Evolutionary conservation across 2,888 invertebrate genomes (phyloP), one percentile per base, ranked within the genome.

Genomic region (Chymomyza amoena): DNA sequence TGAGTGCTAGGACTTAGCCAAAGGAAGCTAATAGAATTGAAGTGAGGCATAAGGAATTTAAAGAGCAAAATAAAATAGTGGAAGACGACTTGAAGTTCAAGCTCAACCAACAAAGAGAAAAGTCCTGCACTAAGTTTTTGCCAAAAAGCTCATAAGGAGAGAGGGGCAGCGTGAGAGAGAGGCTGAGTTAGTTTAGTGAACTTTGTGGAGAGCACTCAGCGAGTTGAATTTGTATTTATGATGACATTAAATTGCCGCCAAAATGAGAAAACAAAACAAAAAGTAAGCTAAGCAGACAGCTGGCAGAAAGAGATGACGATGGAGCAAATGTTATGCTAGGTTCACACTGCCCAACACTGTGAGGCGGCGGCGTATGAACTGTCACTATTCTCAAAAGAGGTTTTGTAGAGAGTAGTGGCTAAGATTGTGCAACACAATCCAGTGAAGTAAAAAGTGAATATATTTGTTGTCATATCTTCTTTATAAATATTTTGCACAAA

Each of bases 181-280:
- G 39, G 10, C 13, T 13, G 39, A 45, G 39, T 45, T 13, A 45
- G 13, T 45, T 45, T 45, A 13, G 39, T 45, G 39, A 45, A 45
- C 39, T 45, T 45, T 45, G 39, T 13, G 39, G 13, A 45, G 39
- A 45, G 39, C 39, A 45, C 39, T 83, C 79, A 73, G 77, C 68
- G 68, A 66, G 75, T 73, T 77, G 76, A 81, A 85, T 88, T 85
- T 88, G 85, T 86, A 88, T 85, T 85, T 88, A 88, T 85, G 81
- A 84, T 73, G 84, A 80, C 81, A 85, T 80, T 80, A 85, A 88
- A 85, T 84, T 75, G 84, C 84, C 81, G 78, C 80, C 72, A 72
- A 81, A 69, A 63, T 68, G 69, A 64, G 32, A 54, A 61, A 73
- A 66, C 18, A 62, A 28, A 45, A 56, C 45, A 51, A 69, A 61